Conservation (phyloP, 2,888 invertebrate genomes). For the Clostera curtula region DNA sequence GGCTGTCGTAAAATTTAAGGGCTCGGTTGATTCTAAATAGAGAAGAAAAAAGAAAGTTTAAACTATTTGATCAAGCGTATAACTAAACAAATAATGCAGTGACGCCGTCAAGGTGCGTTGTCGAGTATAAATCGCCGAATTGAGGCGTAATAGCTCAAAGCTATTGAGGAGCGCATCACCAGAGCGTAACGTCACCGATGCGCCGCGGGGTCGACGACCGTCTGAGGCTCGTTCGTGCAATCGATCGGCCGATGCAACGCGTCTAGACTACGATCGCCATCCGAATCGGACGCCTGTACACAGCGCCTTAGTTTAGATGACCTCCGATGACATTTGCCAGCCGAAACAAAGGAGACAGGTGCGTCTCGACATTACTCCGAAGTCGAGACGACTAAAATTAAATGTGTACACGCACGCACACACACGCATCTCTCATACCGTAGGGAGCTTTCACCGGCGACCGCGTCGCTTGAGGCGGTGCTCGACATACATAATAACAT, state of each 20-base stretch:
- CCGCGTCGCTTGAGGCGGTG: conserved; percentile 33
- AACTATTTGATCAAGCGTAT: too few species aligned
- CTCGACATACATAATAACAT: conserved; percentile 36
- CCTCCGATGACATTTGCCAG: conserved; percentile 69
- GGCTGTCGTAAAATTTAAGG: too few species aligned
- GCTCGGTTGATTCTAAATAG: too few species aligned
- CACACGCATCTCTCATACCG: conserved; percentile 25
- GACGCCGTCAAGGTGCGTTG: conserved; percentile 29
- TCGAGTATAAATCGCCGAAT: conserved; percentile 39
- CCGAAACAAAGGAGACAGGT: conserved; percentile 73
- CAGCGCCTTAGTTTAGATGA: conserved; percentile 71
- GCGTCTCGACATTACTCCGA: conserved; percentile 48
- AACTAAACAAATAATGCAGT: too few species aligned
- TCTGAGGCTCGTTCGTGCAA: conserved; percentile 67
- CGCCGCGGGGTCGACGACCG: conserved; percentile 71
- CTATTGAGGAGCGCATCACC: conserved; percentile 67
- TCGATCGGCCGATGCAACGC: conserved; percentile 71
- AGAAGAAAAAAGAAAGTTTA: too few species aligned
- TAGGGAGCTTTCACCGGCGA: conserved; percentile 65
- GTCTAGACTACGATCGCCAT: conserved; percentile 68
- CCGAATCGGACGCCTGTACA: conserved; percentile 61
- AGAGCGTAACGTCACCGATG: conserved; percentile 73
- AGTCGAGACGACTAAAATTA: conserved; percentile 58
- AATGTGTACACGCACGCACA: conserved; percentile 46
- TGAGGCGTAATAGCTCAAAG: conserved; percentile 49